Percentiles rank a stretch among this genome's conserved stretches.
Conservation (phyloP, 2,888 invertebrate genomes). For the Mythimna loreyi region DNA sequence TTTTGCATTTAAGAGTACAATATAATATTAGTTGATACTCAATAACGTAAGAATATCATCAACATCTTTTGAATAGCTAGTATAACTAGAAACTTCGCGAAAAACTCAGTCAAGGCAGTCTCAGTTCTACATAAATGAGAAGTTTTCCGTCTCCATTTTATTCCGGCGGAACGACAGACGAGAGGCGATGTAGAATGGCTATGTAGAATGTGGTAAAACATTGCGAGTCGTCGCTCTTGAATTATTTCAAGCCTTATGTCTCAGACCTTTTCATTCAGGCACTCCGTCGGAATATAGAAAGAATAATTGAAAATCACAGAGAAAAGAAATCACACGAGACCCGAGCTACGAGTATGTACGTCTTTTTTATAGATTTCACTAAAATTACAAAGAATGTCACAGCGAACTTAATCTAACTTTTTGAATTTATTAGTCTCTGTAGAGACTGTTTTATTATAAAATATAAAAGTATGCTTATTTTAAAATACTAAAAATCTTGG, state of each 20-base stretch:
- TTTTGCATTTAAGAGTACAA: no score
- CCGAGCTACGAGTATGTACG: neutral
- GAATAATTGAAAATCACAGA: constrained; percentile 55
- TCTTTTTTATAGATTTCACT: constrained; percentile 11
- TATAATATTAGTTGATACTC: neutral
- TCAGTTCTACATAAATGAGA: constrained; percentile 57
- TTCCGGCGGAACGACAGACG: constrained; percentile 44
- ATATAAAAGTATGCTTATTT: constrained; percentile 30
- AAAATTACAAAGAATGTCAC: constrained; percentile 5
- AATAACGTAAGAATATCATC: neutral
- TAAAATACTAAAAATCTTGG: constrained; percentile 26
- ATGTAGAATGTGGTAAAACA: constrained; percentile 55
- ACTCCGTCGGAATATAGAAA: constrained; percentile 37
- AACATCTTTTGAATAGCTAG: neutral
- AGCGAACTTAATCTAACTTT: constrained; percentile 33
- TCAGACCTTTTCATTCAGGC: constrained; percentile 53
- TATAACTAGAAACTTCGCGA: constrained; percentile 1
- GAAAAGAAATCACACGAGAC: constrained; percentile 8
- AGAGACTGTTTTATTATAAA: constrained; percentile 24
- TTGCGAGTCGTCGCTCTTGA: constrained; percentile 55
- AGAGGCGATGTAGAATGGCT: constrained; percentile 41
- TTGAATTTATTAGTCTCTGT: constrained; percentile 29
- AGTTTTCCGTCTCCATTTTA: constrained; percentile 52
- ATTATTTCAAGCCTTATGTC: constrained; percentile 57
- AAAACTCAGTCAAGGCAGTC: constrained; percentile 17